Evolutionary conservation across 2,888 invertebrate genomes (phyloP), one percentile per base, ranked within the genome.

Genomic region (Hoplodrina ambigua): DNA sequence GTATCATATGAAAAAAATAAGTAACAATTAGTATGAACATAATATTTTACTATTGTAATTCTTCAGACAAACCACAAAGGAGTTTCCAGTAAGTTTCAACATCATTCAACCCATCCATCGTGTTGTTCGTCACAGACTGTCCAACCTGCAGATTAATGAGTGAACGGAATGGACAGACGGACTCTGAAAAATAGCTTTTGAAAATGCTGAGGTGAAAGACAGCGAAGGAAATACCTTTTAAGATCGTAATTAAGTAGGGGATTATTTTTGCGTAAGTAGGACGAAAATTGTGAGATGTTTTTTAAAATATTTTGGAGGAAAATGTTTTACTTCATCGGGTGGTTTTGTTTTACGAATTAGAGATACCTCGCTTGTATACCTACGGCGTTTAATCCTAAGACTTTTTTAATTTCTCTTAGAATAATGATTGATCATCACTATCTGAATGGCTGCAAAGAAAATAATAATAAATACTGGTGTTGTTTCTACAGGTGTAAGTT

Each of bases 101-200:
- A 73, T 77, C 72, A 25, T 53, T 55, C 55, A 66, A 73, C 49
- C 71, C 73, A 82, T 82, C 72, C 63, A 72, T 81, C 75, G 59
- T 54, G 60, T 78, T 79, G 76, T 77, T 84, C 72, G 79, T 82
- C 83, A 84, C 82, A 64, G 73, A 71, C 80, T 74, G 82, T 77
- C 85, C 81, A 75, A 80, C 70, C 41, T 54, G 67, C 76, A 81
- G 84, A 84, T 84, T 79, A 84, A 84, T 84, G 84, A 84, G 81
- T 61, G 62, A 82, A 71, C 69, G 70, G 64, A 59, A 74, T 68
- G 72, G 83, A 84, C 81, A 80, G 83, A 74, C 63, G 71, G 74
- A 83, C 84, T 80, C 80, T 83, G 84, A 80, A 78, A 84, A 84
- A 84, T 82, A 73, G 81, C 79, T 70, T 82, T 80, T 74, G 68